Conservation (phyloP, 2,797 vertebrate genomes). For the Decapterus maruadsi region DNA sequence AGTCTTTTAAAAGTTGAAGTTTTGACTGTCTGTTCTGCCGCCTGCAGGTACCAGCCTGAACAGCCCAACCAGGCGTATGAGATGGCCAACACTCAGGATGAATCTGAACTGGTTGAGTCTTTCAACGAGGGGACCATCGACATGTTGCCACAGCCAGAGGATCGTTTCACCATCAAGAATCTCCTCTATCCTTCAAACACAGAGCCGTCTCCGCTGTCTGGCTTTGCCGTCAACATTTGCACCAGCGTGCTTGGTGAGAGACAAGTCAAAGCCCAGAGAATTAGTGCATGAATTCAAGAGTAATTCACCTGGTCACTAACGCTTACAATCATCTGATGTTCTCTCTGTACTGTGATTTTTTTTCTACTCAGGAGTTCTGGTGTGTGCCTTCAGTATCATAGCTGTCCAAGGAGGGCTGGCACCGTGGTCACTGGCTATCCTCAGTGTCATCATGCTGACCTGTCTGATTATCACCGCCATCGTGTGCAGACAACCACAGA, state of each 20-base stretch:
- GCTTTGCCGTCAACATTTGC: conserved; percentile 88
- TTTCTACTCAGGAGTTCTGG: conserved; percentile 85
- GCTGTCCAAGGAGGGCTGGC: conserved; percentile 84
- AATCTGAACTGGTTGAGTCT: conserved; percentile 83
- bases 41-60: conserved; percentile 92
- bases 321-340: neutral
- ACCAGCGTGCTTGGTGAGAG: conserved; percentile 89
- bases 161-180: conserved; percentile 81
- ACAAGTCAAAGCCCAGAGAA: neutral
- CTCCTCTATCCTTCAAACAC: conserved; percentile 86
- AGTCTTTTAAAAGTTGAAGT: neutral
- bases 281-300: neutral
- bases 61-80: conserved; percentile 89
- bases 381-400: conserved; percentile 88
- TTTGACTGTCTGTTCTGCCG: neutral
- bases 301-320: neutral
- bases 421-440: conserved; percentile 79
- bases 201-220: conserved; percentile 89
- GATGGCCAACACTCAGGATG: conserved; percentile 91
- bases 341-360: neutral
- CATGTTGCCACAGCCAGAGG: conserved; percentile 84
- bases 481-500: conserved; percentile 94
- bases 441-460: conserved; percentile 65
- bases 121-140: conserved; percentile 85
- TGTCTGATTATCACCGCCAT: conserved; percentile 81